These are phyloP conservation scores for Conops quadrifasciatus DNA, from an alignment of 2,888 invertebrate species.

Conservation along the genomic window DNA sequence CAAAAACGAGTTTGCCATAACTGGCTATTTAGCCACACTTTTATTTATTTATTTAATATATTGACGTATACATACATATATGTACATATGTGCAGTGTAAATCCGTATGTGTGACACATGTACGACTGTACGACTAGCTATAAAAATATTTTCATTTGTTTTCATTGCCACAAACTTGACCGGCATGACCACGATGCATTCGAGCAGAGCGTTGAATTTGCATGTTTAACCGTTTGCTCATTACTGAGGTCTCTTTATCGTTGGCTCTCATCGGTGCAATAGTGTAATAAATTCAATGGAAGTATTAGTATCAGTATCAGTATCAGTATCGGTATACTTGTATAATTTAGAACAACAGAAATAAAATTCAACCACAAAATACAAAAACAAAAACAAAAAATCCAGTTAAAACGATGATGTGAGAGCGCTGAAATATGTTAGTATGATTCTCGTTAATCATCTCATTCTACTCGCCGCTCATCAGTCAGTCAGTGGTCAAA, in stretches of 20 bases:
- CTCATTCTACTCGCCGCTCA: not conserved
- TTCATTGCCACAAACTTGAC: conserved; percentile 14
- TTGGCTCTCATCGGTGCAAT: too few relatives aligned
- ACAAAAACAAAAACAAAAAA: not conserved
- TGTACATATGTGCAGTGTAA: not conserved
- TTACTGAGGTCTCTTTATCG: too few relatives aligned
- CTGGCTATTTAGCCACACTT: too few relatives aligned
- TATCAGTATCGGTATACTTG: too few relatives aligned
- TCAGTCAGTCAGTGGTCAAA: conserved; percentile 3
- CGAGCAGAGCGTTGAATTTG: not conserved
- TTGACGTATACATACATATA: too few relatives aligned
- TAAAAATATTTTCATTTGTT: not conserved
- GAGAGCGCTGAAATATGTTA: not conserved
- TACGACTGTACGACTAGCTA: too few relatives aligned
- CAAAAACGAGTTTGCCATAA: too few relatives aligned
- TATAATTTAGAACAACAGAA: too few relatives aligned
- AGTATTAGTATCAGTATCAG: too few relatives aligned
- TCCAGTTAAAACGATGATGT: not conserved
- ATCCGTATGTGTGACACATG: conserved; percentile 8
- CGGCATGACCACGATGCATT: not conserved
- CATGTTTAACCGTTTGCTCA: not conserved
- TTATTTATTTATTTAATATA: too few relatives aligned
- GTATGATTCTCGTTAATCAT: too few relatives aligned
- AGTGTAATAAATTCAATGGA: too few relatives aligned
- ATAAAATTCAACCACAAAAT: not conserved